phyloP scores from a whole-genome alignment of 2,797 vertebrate species.

The Pseudocheirus occidentalis region DNA sequence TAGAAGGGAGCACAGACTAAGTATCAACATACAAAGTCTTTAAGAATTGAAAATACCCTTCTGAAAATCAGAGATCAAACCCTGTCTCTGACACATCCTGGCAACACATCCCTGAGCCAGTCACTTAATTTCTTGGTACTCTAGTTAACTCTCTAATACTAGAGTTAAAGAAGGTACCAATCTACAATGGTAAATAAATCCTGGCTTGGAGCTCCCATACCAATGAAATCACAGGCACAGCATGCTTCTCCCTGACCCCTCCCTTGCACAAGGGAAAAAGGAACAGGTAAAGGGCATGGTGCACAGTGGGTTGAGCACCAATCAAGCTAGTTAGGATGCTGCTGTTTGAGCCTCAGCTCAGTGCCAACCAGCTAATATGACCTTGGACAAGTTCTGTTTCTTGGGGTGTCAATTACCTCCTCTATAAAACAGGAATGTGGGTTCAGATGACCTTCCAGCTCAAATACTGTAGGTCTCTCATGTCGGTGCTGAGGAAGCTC shows the following conservation, averaged over 20 bases:
- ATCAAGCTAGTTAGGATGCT: not conserved
- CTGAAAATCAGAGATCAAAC: not conserved
- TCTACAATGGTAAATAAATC: not conserved
- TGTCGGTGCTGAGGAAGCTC: not conserved
- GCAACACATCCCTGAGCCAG: not conserved
- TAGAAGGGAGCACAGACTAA: slow-evolving; percentile 40
- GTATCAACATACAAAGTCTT: slow-evolving; percentile 17
- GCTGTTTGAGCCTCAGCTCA: not conserved
- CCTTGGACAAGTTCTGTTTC: not conserved
- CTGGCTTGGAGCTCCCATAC: not conserved
- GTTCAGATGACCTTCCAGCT: not conserved
- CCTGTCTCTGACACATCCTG: not conserved
- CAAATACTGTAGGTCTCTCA: not conserved
- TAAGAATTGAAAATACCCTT: slow-evolving; percentile 48
- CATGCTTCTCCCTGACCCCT: not conserved
- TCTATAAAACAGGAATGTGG: not conserved
- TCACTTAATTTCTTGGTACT: not conserved
- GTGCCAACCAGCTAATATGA: not conserved
- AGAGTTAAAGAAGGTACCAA: not conserved
- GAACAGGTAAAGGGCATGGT: not conserved
- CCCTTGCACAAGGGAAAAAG: not conserved
- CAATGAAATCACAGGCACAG: not conserved
- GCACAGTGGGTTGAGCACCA: not conserved
- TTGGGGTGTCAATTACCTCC: not conserved
- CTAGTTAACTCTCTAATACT: not conserved